Base-by-base conservation (phyloP, 1,140 invertebrate species). In the Asobara japonica region DNA sequence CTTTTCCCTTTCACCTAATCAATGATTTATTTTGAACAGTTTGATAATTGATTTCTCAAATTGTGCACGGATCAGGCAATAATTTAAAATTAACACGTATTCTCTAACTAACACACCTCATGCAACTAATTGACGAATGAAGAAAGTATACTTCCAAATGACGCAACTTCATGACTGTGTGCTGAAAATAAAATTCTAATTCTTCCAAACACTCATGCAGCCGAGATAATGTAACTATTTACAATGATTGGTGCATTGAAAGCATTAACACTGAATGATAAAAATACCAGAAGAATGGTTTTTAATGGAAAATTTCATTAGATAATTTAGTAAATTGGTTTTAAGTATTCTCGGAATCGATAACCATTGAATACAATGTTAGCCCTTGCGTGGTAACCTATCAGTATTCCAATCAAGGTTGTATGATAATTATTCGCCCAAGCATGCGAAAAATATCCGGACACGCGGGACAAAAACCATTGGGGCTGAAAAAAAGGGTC, bases 401-500 rank as follows among this genome's bases (percentile, higher is more conserved):
- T 56, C 51, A 22, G 51, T 27, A 56, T 3, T 56, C 51, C 51
- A 27, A 56, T 56, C 51, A 56, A 45, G 41, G 51, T 18, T 56
- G 51, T 27, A 25, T 18, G 7, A 25, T 56, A 56, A 56, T 56
- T 56, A 27, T 18, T 56, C 4, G 16, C 38, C 33, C 16, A 56
- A 56, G 16, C 6, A 56, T 18, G 18, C 13, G 30, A 56, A 69
- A 61, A 36, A 27, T 30, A 41, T 51, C 31, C 18, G 16, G 3
- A 2, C 7, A 22, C 1, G 13, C 16, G 16, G 22, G 6, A 36
- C 31, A 36, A 38, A 61, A 56, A 36, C 6, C 18, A 69, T 8
- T 13, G 62, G 65, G 67, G 31, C n/a, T n/a, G n/a, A 30, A 36
- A 62, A 65, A 70, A 78, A 74, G 48, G 72, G 71, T 68, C 75